phyloP scores from a whole-genome alignment of 2,797 vertebrate genomes.

The Euphonia xanthogaster region DNA sequence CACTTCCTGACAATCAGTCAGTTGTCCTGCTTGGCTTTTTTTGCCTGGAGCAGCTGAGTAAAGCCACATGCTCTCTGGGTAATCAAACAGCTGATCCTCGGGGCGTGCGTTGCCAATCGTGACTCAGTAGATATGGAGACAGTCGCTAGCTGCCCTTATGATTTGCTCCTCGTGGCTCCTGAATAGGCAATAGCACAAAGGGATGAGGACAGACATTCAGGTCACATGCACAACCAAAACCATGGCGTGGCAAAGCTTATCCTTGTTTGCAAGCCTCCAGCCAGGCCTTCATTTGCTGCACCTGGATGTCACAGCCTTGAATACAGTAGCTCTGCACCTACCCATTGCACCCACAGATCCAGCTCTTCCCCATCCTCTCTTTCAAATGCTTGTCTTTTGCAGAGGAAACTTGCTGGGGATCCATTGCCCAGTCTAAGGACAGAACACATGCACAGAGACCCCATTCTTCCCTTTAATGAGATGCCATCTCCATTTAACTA shows the following conservation, averaged over 20 bases:
- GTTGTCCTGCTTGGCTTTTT: slow-evolving; percentile 40
- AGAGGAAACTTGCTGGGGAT: background rate
- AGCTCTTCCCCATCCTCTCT: background rate
- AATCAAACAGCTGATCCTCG: slow-evolving; percentile 60
- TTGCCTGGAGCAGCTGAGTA: slow-evolving; percentile 42
- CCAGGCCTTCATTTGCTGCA: background rate
- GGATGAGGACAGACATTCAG: slow-evolving; percentile 26
- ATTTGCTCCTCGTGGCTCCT: slow-evolving; percentile 38
- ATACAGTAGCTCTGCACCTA: background rate
- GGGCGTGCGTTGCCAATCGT: background rate
- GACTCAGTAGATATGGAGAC: slow-evolving; percentile 56
- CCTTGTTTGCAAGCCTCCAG: background rate
- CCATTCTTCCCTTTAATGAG: slow-evolving; percentile 61
- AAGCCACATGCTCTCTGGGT: slow-evolving; percentile 54
- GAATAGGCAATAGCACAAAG: slow-evolving; percentile 44
- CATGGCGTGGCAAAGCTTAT: background rate
- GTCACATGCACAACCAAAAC: background rate
- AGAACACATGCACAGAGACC: slow-evolving; percentile 28
- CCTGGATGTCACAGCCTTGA: background rate
- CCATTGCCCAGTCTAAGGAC: background rate
- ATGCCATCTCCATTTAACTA: slow-evolving; percentile 53
- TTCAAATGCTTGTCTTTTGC: background rate
- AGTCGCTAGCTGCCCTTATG: slow-evolving; percentile 45
- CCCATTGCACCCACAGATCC: background rate
- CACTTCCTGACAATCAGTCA: slow-evolving; percentile 30